These are phyloP conservation scores for Colinus virginianus DNA, from an alignment of 2,113 vertebrate genomes.

Conservation along the genomic window DNA sequence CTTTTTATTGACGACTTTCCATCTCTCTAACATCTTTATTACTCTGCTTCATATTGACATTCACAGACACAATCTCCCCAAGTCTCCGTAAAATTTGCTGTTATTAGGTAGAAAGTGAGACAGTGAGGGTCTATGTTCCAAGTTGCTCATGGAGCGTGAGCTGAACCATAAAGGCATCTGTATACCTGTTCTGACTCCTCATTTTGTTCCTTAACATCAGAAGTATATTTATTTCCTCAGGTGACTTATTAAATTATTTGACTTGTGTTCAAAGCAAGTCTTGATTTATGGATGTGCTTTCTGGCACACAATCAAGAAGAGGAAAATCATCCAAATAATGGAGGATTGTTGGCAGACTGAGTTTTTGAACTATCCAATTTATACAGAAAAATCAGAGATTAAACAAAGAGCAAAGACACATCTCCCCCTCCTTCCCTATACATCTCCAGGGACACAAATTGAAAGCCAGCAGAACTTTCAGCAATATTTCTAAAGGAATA, in stretches of 20 bases:
- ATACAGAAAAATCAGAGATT: conserved; percentile 3
- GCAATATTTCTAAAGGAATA: background rate
- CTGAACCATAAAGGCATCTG: background rate
- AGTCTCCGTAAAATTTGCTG: background rate
- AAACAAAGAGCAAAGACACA: background rate
- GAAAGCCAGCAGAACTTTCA: background rate
- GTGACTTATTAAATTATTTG: background rate
- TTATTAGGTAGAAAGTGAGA: background rate
- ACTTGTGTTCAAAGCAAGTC: background rate
- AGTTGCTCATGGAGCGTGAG: background rate
- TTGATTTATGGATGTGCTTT: conserved; percentile 38
- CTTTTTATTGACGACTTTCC: background rate
- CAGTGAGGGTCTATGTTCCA: background rate
- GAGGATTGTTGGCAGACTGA: background rate
- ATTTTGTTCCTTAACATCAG: background rate
- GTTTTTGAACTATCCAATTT: background rate
- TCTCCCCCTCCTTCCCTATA: background rate
- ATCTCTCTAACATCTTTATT: background rate
- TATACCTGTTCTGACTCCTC: background rate
- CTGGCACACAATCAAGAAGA: background rate
- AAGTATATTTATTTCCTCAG: background rate
- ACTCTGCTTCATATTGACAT: background rate
- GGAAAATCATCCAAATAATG: background rate
- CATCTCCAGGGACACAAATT: background rate
- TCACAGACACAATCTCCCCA: background rate